Conservation (phyloP, 2,888 invertebrate species). For the Nowickia ferox region DNA sequence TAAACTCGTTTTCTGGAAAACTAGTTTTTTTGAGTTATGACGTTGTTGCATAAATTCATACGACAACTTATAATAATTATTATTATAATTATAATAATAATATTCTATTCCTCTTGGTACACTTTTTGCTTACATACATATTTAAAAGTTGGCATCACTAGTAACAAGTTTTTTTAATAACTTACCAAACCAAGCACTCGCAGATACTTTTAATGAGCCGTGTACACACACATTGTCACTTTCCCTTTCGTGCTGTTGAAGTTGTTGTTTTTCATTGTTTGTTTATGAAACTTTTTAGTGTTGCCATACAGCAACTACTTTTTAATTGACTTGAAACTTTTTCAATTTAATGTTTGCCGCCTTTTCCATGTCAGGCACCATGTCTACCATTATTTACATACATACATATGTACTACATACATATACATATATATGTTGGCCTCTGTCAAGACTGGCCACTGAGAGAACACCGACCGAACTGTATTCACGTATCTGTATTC, state of each 20-base stretch:
- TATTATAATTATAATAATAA: no score
- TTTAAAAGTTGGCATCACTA: background rate
- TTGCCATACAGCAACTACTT: background rate
- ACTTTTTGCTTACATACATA: no score
- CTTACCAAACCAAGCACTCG: constrained; percentile 7
- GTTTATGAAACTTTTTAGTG: constrained; percentile 30
- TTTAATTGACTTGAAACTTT: background rate
- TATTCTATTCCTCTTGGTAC: no score
- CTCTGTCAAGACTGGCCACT: no score
- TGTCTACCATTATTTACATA: background rate
- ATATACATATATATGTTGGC: background rate
- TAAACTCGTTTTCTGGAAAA: no score
- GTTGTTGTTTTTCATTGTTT: constrained; percentile 21
- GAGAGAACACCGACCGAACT: no score
- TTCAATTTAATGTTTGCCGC: constrained; percentile 44
- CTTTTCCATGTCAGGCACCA: constrained; percentile 41
- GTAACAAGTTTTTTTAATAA: background rate
- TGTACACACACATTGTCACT: constrained; percentile 60
- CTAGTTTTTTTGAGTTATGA: no score
- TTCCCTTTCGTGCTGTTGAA: constrained; percentile 56
- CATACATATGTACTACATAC: no score
- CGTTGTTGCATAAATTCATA: no score
- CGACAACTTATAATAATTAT: no score
- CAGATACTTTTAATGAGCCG: background rate
- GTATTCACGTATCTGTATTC: no score